Evolutionary conservation across 2,797 vertebrate genomes (phyloP), one percentile per base, ranked within the genome.

Genomic region (Forpus xanthops): DNA sequence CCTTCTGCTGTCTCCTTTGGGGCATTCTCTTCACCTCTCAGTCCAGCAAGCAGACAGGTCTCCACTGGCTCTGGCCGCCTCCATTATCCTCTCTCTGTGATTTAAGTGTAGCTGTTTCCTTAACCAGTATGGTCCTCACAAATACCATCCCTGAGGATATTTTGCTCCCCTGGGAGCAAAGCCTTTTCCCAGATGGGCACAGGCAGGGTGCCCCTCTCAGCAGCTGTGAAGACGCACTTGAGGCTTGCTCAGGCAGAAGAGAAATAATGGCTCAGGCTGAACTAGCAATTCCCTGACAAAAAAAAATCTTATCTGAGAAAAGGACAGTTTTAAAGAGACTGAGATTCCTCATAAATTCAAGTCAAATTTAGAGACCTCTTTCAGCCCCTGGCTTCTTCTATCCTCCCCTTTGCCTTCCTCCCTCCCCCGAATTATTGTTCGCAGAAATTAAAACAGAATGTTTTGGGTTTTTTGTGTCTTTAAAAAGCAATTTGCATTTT

Each of bases 391-490:
- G 76, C 87, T 96, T 78, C 89, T 87, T 89, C 89, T 55, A 68
- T 58, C 66, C 73, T 65, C 42, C 70, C 28, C 35, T 61, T 85
- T 87, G 50, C 85, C 73, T 78, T 84, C 50, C 53, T 27, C 77
- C 68, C 44, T 45, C 56, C 39, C 62, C 66, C 0, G 2, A 93
- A 96, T 96, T 86, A 95, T 96, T 96, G 95, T 95, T 89, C 17
- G 13, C 84, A 95, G 92, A 96, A 96, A 96, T 96, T 94, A 74
- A 93, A 96, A 96, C 94, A 96, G 93, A 96, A 96, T 96, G 95
- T 76, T 91, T 94, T 67, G 66, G 93, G 87, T 85, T 31, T 89
- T 95, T 95, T 8, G 47, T 95, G 94, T 95, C 90, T 93, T 95
- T 95, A 87, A 86, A 96, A 95, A 94, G 89, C 53, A 84, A 96